A percentile compares a stretch with the other conserved stretches of the same genome.
Conservation (phyloP, 2,888 invertebrate genomes). For the Polydrusus pterygomalis region DNA sequence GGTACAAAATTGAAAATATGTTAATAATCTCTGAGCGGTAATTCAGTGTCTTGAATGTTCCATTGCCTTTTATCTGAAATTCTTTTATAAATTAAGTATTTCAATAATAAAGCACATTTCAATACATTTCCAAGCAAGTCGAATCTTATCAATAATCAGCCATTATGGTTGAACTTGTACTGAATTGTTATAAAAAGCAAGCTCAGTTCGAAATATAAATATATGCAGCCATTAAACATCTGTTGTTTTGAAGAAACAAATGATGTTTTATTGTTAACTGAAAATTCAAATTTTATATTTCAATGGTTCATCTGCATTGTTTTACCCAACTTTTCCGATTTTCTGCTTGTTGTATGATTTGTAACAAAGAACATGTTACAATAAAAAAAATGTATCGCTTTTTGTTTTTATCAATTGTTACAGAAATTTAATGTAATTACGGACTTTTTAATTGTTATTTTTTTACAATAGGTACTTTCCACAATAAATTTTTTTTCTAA, state of each 20-base stretch:
- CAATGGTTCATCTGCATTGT: conserved; percentile 30
- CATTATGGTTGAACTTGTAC: conserved; percentile 18
- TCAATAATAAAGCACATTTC: neutral
- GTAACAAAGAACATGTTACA: neutral
- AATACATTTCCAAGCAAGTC: conserved; percentile 7
- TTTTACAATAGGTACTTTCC: too few relatives aligned
- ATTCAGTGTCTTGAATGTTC: neutral
- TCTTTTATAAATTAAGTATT: neutral
- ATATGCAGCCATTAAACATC: conserved; percentile 7
- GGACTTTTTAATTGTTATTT: neutral
- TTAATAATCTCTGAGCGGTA: neutral
- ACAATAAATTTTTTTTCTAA: too few relatives aligned
- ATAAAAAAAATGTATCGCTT: neutral
- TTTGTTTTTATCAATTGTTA: conserved; percentile 3
- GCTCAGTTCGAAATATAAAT: conserved; percentile 16
- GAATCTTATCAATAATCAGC: conserved; percentile 16
- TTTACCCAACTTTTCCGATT: conserved; percentile 23
- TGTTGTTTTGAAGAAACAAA: neutral
- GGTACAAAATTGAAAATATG: too few relatives aligned
- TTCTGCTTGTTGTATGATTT: neutral
- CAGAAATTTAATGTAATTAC: neutral
- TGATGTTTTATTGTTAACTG: conserved; percentile 27
- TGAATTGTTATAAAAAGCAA: conserved; percentile 7
- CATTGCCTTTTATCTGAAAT: neutral
- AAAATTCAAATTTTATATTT: conserved; percentile 33